Percentiles rank a stretch among this genome's conserved stretches.
Conservation (phyloP, 1,140 invertebrate genomes). For the Palaemon carinicauda region DNA sequence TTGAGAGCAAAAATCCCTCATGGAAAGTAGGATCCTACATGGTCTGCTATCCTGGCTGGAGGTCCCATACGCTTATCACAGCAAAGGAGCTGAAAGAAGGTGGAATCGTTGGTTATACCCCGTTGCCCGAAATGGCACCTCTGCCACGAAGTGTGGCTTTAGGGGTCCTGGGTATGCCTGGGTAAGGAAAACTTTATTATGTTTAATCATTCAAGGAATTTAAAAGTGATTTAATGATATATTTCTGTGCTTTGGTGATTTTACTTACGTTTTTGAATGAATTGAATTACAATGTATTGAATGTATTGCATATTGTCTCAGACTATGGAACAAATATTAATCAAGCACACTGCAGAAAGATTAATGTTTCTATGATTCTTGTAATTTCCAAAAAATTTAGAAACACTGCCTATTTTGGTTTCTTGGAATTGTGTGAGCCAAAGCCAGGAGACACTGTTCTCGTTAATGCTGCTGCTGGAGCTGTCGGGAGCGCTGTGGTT, state of each 20-base stretch:
- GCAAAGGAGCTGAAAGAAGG: conserved; percentile 61
- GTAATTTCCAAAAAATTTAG: not conserved
- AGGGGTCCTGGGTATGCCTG: conserved; percentile 74
- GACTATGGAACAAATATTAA: not conserved
- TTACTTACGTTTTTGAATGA: too few species aligned
- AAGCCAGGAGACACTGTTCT: conserved; percentile 75
- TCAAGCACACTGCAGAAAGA: not conserved
- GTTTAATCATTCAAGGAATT: too few species aligned
- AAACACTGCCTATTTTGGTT: conserved; percentile 75
- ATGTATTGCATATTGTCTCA: too few species aligned
- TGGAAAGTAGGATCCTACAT: conserved; percentile 17
- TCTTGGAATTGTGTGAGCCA: conserved; percentile 74
- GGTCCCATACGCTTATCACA: conserved; percentile 67
- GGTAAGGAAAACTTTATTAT: conserved; percentile 62
- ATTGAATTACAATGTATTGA: too few species aligned
- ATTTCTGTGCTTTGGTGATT: too few species aligned
- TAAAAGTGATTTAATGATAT: too few species aligned
- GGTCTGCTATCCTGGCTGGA: conserved; percentile 72
- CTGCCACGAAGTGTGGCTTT: conserved; percentile 70
- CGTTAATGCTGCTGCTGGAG: conserved; percentile 65
- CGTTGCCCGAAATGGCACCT: conserved; percentile 68
- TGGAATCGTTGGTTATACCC: conserved; percentile 39
- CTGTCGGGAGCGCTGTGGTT: conserved; percentile 75
- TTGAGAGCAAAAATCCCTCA: conserved; percentile 21
- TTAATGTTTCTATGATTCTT: not conserved